phyloP scores from a whole-genome alignment of 2,113 vertebrate genomes.

The Lagopus leucura region DNA sequence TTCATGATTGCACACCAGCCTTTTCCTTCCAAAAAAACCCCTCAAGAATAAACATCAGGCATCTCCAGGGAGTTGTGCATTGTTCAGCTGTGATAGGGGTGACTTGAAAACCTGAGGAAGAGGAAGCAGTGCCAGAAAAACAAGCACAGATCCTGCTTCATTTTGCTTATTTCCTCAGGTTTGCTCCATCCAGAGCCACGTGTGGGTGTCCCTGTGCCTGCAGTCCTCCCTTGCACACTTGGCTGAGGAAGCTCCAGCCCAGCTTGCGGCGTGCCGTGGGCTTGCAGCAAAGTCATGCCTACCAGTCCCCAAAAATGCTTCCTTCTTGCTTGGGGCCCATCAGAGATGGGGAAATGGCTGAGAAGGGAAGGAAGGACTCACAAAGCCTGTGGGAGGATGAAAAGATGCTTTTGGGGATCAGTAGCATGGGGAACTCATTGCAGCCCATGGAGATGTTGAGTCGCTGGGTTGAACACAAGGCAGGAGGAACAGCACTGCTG shows the following conservation, averaged over 20 bases:
- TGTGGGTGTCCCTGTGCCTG: not conserved
- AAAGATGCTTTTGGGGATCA: not conserved
- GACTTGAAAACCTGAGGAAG: not conserved
- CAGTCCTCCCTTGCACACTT: not conserved
- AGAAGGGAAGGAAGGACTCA: not conserved
- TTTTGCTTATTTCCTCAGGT: not conserved
- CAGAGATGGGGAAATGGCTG: not conserved
- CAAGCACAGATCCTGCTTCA: not conserved
- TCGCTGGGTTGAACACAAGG: rapidly evolving
- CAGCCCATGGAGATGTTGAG: not conserved
- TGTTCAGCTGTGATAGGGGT: not conserved
- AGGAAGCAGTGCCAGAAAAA: not conserved
- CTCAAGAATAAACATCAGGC: not conserved
- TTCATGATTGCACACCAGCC: not conserved
- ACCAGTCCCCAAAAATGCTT: not conserved
- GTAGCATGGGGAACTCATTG: not conserved
- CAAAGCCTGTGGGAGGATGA: not conserved
- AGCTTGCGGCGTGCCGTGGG: not conserved
- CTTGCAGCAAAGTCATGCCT: not conserved
- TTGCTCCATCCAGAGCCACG: not conserved
- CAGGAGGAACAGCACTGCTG: not conserved
- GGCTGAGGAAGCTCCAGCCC: not conserved
- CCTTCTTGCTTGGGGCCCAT: too few relatives aligned
- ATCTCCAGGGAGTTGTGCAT: not conserved
- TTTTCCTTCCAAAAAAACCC: not conserved